Conservation (phyloP, 2,797 vertebrate species). For the Cuniculus paca region DNA sequence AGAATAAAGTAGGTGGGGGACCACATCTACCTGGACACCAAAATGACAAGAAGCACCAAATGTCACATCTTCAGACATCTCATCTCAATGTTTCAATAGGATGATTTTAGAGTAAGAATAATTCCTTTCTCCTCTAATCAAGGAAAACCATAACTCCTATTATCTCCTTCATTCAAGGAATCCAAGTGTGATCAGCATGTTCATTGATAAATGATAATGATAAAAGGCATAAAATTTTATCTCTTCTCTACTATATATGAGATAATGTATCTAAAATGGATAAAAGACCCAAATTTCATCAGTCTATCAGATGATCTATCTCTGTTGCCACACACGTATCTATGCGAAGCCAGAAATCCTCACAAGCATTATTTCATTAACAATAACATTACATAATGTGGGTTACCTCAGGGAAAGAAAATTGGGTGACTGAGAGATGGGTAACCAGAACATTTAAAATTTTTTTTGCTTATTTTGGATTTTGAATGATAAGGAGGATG, state of each 20-base stretch:
- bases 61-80: background rate
- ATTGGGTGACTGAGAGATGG: background rate
- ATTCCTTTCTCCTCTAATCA: constrained; percentile 14
- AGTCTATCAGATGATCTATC: background rate
- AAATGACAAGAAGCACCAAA: constrained; percentile 11
- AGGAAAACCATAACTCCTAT: background rate
- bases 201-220: constrained; percentile 10
- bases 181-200: background rate
- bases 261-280: constrained; percentile 1
- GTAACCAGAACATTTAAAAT: background rate
- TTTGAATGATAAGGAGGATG: background rate
- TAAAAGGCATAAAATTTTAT: background rate
- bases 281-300: background rate
- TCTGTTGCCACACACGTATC: background rate
- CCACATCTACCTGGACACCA: constrained; percentile 82
- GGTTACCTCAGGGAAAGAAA: background rate
- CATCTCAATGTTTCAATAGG: background rate
- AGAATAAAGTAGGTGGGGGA: background rate
- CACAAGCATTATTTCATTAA: background rate
- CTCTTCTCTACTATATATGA: background rate
- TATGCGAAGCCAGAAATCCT: background rate
- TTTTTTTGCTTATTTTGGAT: background rate
- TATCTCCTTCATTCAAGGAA: background rate
- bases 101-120: background rate
- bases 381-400: background rate